Conservation (phyloP, 1,140 invertebrate species). For the Zaprionus camerounensis region DNA sequence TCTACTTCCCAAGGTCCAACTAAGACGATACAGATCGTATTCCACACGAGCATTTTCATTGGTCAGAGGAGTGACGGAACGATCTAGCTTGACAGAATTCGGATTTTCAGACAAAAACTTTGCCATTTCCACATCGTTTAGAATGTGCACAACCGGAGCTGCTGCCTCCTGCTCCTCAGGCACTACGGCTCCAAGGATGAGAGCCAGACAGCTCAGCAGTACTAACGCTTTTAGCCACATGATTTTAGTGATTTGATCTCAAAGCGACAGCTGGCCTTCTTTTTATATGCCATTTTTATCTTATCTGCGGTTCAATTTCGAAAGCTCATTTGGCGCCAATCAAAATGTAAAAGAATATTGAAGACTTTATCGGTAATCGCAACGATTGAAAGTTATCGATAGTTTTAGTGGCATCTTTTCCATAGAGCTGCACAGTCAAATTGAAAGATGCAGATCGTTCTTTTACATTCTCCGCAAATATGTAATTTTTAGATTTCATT, state of each 20-base stretch:
- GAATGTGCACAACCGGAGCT: conserved; percentile 1
- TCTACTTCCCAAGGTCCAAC: conserved; percentile 10
- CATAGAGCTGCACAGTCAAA: background rate
- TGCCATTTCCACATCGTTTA: conserved; percentile 12
- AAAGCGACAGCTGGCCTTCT: background rate
- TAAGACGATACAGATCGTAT: conserved; percentile 8
- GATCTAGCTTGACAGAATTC: conserved; percentile 18
- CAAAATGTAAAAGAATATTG: background rate
- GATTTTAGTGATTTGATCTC: conserved; percentile 10
- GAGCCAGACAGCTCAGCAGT: conserved; percentile 12
- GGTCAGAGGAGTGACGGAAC: background rate
- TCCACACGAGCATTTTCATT: background rate
- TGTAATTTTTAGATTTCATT: no score
- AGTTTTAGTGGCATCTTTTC: background rate
- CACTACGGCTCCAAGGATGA: conserved; percentile 7
- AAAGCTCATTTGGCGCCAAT: background rate
- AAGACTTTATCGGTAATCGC: background rate
- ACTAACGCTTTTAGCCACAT: conserved; percentile 42
- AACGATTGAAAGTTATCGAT: background rate
- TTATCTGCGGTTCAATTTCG: background rate
- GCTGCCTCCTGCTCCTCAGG: background rate
- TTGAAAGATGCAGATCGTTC: no score
- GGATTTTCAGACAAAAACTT: conserved; percentile 35
- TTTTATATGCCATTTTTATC: conserved; percentile 22
- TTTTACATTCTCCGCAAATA: no score